Percentiles rank a stretch among this genome's conserved stretches.
These are phyloP conservation scores for Melanocharis versteri DNA, from an alignment of 2,113 vertebrate species.

Conservation along the genomic window DNA sequence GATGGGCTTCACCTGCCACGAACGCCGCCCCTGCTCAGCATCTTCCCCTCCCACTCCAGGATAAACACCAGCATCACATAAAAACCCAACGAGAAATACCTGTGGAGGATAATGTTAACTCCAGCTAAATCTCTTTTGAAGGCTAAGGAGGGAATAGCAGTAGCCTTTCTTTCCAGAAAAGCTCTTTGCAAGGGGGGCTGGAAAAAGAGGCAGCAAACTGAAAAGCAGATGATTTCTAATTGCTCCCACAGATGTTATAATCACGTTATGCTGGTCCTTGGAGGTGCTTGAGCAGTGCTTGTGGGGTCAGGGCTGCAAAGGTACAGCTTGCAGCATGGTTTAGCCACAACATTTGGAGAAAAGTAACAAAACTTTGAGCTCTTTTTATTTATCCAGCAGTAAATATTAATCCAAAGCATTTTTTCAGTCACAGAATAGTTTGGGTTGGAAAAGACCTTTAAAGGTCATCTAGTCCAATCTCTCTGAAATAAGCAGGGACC, in stretches of 20 bases:
- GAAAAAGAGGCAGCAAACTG: background rate
- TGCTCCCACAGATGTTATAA: background rate
- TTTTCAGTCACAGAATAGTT: background rate
- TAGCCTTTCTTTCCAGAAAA: background rate
- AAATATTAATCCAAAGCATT: slow-evolving; percentile 12
- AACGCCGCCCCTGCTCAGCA: background rate
- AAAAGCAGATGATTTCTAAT: background rate
- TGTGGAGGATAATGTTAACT: background rate
- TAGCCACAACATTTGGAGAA: background rate
- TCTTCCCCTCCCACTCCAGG: background rate
- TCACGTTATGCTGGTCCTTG: accelerated
- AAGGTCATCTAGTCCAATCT: background rate
- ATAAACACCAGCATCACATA: background rate
- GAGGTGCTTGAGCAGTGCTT: background rate
- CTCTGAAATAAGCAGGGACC: background rate
- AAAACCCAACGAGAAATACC: background rate
- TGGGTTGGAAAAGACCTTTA: background rate
- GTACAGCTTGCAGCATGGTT: background rate
- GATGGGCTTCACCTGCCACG: background rate
- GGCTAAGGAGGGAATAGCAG: background rate
- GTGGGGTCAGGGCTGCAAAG: background rate
- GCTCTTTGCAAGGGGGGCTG: background rate
- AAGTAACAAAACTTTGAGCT: background rate
- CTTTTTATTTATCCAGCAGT: background rate
- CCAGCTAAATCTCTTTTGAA: background rate